Evolutionary conservation across 1,140 invertebrate species (phyloP), one percentile per base, ranked within the genome.

Genomic region (Mizuhopecten yessoensis): DNA sequence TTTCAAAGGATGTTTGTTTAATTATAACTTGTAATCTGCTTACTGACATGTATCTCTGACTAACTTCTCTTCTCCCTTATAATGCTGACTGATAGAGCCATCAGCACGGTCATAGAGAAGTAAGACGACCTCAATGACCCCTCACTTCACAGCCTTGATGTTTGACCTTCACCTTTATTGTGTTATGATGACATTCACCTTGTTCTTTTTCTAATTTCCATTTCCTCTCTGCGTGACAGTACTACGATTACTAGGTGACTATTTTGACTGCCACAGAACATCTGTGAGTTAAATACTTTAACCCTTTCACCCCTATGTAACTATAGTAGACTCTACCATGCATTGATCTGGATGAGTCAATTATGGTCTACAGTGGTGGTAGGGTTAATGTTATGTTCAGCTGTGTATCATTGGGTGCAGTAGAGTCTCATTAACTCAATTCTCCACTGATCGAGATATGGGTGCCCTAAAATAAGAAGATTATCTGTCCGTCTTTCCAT

Each of bases 111-210:
- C 17, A 75, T 75, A 75, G 57, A 75, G 23, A 75, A 75, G 57
- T 75, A 75, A 75, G 57, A 75, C n/a, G 57, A 75, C 57, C 57
- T 75, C 57, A 5, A 75, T 75, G 57, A 75, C 57, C 57, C 57
- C n/a, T 75, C 57, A 75, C 57, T 75, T 45, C 29, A 75, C 29
- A n/a, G 57, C 29, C 57, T 75, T 5, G n/a, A n/a, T n/a, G 9
- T 17, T 29, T 75, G 57, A 75, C 57, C 57, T 75, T 75, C 57
- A 75, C 57, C 57, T 75, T 5, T 17, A 75, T 29, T 75, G n/a
- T 3, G 57, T 75, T 75, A 75, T 9, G n/a, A 75, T 75, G 57
- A 29, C 57, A 23, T 75, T 75, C 57, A 75, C 57, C 57, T 75
- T 75, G 5, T n/a, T 29, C 23, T n/a, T 45, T 75, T 75, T 75